Evolutionary conservation across 1,140 invertebrate species (phyloP).

Genomic region (Megalonaias nervosa): DNA sequence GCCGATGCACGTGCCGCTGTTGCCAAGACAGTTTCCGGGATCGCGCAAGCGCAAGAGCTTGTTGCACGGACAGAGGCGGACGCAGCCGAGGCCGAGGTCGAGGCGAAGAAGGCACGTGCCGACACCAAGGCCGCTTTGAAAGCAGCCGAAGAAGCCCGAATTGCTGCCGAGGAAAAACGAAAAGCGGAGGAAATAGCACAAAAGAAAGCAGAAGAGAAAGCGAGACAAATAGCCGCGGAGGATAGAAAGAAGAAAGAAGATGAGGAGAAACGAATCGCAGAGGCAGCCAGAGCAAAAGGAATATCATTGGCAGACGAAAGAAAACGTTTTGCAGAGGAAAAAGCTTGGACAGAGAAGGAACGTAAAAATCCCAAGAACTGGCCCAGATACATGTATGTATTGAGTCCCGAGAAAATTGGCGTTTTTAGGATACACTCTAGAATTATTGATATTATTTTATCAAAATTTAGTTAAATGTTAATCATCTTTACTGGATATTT

Average conservation of each 20-base stretch:
- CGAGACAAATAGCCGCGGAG: conserved; percentile 39
- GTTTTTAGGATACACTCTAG: no score
- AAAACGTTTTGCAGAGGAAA: conserved; percentile 31
- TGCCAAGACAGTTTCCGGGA: conserved; percentile 27
- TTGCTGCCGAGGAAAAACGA: conserved; percentile 29
- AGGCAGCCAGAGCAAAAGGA: conserved; percentile 38
- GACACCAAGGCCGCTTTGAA: conserved; percentile 30
- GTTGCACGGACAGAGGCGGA: conserved; percentile 39
- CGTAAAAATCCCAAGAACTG: conserved; percentile 50
- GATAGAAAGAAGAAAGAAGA: conserved; percentile 35
- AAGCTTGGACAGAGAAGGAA: conserved; percentile 28
- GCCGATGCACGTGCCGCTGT: conserved; percentile 38
- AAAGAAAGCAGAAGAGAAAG: conserved; percentile 35
- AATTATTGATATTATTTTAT: no score
- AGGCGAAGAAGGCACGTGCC: conserved; percentile 24
- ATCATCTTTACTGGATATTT: no score
- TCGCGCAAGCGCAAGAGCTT: conserved; percentile 29
- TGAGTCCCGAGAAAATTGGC: no score
- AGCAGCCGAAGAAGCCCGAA: conserved; percentile 38
- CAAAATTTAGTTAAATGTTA: no score
- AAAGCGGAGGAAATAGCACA: conserved; percentile 23
- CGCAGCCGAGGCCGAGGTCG: conserved; percentile 36
- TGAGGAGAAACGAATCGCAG: conserved; percentile 33
- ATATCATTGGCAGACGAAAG: conserved; percentile 35
- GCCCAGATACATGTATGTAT: conserved; percentile 50